Conservation (phyloP, 1,140 invertebrate genomes). For the Lucilia sericata region DNA sequence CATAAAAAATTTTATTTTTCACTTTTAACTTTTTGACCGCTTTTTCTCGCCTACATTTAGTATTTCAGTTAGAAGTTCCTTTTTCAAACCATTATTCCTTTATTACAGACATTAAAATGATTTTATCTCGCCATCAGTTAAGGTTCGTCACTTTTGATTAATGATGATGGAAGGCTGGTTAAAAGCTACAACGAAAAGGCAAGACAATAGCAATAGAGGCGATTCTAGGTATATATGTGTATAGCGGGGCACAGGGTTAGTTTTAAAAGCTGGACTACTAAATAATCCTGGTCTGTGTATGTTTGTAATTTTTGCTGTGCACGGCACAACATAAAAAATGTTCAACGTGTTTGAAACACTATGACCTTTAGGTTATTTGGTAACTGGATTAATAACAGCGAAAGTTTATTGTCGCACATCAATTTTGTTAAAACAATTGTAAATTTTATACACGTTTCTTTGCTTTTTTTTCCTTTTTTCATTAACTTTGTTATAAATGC, state of each 20-base stretch:
- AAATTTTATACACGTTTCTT: constrained; percentile 12
- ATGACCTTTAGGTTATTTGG: background rate
- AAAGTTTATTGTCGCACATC: background rate
- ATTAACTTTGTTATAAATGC: background rate
- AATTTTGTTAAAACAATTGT: background rate
- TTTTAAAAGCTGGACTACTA: background rate
- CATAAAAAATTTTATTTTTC: background rate
- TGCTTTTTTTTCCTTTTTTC: background rate
- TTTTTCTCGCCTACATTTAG: background rate
- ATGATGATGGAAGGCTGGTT: constrained; percentile 20
- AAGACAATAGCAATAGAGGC: background rate
- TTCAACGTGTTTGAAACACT: background rate
- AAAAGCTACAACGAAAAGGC: background rate
- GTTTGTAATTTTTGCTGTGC: background rate
- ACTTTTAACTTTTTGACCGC: background rate
- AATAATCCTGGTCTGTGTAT: background rate
- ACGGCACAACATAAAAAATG: background rate
- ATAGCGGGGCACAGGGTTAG: background rate
- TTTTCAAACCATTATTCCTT: constrained; percentile 12
- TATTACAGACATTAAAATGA: constrained; percentile 36
- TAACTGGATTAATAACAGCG: background rate
- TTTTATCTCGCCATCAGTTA: constrained; percentile 38
- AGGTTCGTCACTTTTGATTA: constrained; percentile 39
- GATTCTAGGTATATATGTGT: background rate
- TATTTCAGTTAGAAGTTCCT: background rate